Percentiles rank a stretch among this genome's conserved stretches.
phyloP scores from a whole-genome alignment of 2,797 vertebrate genomes.

The Picus viridis region DNA sequence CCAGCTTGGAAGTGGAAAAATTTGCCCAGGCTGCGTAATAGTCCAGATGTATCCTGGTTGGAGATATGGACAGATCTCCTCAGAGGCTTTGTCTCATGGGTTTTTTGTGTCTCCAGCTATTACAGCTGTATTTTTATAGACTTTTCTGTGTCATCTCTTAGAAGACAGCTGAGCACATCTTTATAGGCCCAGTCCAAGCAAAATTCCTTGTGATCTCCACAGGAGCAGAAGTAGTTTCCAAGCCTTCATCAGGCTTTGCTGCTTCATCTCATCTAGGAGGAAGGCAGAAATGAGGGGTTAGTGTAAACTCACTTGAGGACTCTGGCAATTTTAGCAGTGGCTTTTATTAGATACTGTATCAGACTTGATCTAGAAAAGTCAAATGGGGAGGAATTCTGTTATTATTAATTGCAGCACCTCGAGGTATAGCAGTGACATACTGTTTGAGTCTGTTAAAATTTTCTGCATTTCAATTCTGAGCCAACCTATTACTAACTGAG shows the following conservation, averaged over 20 bases:
- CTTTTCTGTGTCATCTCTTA: background rate
- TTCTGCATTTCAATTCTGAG: background rate
- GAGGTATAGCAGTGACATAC: background rate
- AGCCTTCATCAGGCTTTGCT: background rate
- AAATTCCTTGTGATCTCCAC: background rate
- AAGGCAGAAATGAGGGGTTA: background rate
- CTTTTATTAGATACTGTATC: background rate
- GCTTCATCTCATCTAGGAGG: background rate
- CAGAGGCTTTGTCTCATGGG: background rate
- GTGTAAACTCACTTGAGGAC: background rate
- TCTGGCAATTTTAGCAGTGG: background rate
- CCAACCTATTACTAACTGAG: background rate
- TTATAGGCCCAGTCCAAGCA: background rate
- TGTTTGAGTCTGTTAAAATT: background rate
- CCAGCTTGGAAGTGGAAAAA: background rate
- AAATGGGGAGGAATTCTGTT: background rate
- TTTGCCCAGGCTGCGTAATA: background rate
- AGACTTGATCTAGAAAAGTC: background rate
- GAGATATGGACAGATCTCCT: constrained; percentile 9
- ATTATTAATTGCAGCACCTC: background rate
- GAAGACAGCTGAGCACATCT: constrained; percentile 5
- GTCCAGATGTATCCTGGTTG: background rate
- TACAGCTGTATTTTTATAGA: constrained; percentile 25
- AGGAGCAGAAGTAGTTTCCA: background rate
- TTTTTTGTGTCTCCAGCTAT: background rate